A percentile compares a stretch with the other conserved stretches of the same genome.
phyloP scores from a whole-genome alignment of 2,888 invertebrate species.

The Torymus tubicola region DNA sequence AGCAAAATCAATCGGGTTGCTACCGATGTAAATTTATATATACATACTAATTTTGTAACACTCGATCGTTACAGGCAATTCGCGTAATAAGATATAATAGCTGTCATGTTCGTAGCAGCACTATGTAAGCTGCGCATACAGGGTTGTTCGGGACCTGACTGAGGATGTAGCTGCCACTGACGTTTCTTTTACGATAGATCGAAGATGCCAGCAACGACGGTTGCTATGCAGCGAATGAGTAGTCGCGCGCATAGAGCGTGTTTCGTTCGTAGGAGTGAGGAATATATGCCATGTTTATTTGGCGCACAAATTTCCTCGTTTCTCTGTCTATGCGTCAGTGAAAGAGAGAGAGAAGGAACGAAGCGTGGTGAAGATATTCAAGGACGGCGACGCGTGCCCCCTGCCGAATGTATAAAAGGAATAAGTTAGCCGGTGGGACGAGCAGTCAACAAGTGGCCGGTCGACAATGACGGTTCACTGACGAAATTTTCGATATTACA shows the following conservation, averaged over 20 bases:
- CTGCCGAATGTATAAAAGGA: slow-evolving; percentile 56
- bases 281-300: slow-evolving; percentile 45
- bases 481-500: slow-evolving; percentile 29
- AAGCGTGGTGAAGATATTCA: slow-evolving; percentile 52
- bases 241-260: not conserved
- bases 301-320: slow-evolving; percentile 45
- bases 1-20: not conserved
- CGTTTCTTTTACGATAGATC: no score
- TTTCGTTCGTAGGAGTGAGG: slow-evolving; percentile 19
- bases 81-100: no score
- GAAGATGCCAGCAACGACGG: no score
- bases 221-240: slow-evolving; percentile 19
- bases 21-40: no score
- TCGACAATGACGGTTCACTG: slow-evolving; percentile 51
- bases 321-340: slow-evolving; percentile 53
- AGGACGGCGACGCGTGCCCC: not conserved
- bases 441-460: slow-evolving; percentile 48
- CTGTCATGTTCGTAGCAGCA: no score
- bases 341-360: slow-evolving; percentile 46
- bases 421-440: slow-evolving; percentile 14
- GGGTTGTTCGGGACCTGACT: no score
- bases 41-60: no score
- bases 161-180: no score
- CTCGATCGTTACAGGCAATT: no score
- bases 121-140: no score